Base-by-base conservation (phyloP, 1,140 invertebrate species). In the Rhagoletis pomonella region DNA sequence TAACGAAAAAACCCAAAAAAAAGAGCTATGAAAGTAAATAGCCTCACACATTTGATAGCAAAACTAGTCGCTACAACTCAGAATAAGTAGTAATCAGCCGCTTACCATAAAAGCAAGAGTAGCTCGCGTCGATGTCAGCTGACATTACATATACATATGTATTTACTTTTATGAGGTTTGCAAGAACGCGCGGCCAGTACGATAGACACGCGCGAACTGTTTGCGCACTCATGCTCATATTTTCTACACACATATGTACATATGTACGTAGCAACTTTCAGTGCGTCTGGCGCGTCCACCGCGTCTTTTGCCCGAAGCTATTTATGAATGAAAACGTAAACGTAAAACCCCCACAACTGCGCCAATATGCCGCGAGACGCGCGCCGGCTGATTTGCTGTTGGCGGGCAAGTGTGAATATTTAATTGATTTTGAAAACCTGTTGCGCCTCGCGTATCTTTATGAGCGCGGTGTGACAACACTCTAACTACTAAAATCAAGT, bases 271-370 rank as follows among this genome's bases (percentile, higher is more conserved):
- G 50, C 50, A n/a, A n/a, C n/a, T 55, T 6, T 6, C 50, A 55
- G n/a, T n/a, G 60, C 17, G 60, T n/a, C 60, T 39, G 60, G n/a
- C 64, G 19, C 29, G 64, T 39, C 17, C n/a, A 77, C 4, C 44
- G 69, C 47, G 47, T 14, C n/a, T 47, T n/a, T 55, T 4, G 42
- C 39, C 42, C 47, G 4, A 77, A 47, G 14, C 5, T 3, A 77
- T n/a, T n/a, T 77, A 77, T 77, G 69, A 77, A 77, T 77, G 69
- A 77, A 77, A 77, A 50, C 47, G 69, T 77, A 77, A 77, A 77
- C 69, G 69, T 77, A 77, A 77, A 77, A 77, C 42, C 69, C 69
- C 69, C 3, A 77, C 69, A 77, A 77, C 69, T 55, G 17, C 39
- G 47, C 17, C 42, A n/a, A 7, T 4, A 17, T 77, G 10, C 50